A percentile compares a stretch with the other conserved stretches of the same genome.
Conservation (phyloP, 2,888 invertebrate species). For the Gastracanthus pulcherrimus region DNA sequence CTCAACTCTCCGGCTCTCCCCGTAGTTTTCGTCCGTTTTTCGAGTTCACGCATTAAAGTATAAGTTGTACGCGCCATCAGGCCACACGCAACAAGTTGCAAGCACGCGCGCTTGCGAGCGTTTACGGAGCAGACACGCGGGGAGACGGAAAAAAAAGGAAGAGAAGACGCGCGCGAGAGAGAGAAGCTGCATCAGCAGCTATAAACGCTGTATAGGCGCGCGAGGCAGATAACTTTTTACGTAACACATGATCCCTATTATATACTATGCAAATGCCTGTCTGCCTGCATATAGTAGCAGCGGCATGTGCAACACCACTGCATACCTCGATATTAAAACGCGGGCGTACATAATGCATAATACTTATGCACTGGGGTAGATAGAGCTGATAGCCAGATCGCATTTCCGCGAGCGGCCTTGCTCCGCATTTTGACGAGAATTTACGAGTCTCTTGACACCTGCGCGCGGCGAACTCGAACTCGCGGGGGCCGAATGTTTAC, state of each 20-base stretch:
- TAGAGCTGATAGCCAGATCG: neutral
- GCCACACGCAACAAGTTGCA: neutral
- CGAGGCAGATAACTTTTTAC: neutral
- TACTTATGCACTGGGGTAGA: too few species aligned
- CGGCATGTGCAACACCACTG: too few species aligned
- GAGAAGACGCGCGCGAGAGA: too few species aligned
- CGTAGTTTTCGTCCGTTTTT: neutral
- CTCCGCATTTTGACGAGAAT: neutral
- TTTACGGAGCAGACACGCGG: neutral
- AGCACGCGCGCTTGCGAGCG: neutral
- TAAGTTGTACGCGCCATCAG: too few species aligned
- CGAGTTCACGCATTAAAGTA: neutral
- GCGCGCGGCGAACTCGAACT: neutral
- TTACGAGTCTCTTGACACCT: conserved; percentile 21
- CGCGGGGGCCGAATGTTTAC: too few species aligned
- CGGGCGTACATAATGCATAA: neutral
- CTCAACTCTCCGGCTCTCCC: neutral
- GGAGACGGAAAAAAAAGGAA: neutral
- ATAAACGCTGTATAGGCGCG: too few species aligned
- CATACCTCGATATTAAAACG: neutral
- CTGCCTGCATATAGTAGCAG: too few species aligned
- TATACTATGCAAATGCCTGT: too few species aligned
- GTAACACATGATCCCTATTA: too few species aligned
- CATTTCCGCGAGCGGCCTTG: neutral
- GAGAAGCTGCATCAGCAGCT: neutral